A percentile compares a stretch with the other conserved stretches of the same genome.
Conservation (phyloP, 2,797 vertebrate genomes). For the Falco novaeseelandiae region DNA sequence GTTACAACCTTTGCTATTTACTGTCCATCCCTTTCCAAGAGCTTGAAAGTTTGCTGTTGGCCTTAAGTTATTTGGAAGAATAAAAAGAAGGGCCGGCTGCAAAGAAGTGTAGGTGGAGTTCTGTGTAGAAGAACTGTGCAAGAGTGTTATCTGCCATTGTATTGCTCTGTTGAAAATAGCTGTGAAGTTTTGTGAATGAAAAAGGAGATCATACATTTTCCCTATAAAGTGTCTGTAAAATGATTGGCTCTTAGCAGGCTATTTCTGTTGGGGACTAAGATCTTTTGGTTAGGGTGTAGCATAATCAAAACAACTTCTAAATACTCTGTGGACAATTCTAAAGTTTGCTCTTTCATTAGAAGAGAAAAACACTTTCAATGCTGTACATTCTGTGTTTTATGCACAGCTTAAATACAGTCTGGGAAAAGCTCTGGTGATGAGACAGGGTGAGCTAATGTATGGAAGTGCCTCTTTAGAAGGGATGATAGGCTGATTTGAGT, state of each 20-base stretch:
- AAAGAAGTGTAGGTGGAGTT: not conserved
- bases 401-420: not conserved
- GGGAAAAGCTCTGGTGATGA: not conserved
- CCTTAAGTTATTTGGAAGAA: not conserved
- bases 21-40: not conserved
- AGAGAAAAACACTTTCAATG: not conserved
- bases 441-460: not conserved
- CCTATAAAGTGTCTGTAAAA: not conserved
- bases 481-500: not conserved
- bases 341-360: not conserved
- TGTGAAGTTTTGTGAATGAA: not conserved
- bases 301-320: not conserved
- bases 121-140: not conserved
- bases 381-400: not conserved
- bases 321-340: not conserved
- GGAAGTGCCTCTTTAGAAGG: not conserved
- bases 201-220: not conserved
- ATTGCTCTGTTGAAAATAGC: not conserved
- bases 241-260: not conserved
- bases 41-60: not conserved
- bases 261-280: not conserved
- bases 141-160: not conserved
- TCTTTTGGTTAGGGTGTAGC: not conserved
- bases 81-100: not conserved
- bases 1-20: not conserved